Conservation (phyloP, 1,140 invertebrate species). For the Epicauta chinensis region DNA sequence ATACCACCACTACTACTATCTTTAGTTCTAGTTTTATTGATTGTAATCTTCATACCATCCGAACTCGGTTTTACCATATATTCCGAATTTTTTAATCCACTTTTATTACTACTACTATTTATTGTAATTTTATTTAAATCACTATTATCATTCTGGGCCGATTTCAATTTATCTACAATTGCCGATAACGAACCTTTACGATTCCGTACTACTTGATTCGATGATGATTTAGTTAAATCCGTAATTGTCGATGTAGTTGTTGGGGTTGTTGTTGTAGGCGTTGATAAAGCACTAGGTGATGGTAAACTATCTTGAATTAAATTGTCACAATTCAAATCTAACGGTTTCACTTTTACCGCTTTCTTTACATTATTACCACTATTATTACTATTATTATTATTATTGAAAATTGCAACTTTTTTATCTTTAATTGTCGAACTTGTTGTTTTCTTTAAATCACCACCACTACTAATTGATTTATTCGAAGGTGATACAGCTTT, state of each 20-base stretch:
- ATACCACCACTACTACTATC: conserved; percentile 43
- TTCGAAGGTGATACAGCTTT: conserved; percentile 62
- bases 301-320: conserved; percentile 43
- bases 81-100: conserved; percentile 66
- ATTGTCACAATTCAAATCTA: conserved; percentile 50
- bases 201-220: conserved; percentile 51
- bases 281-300: conserved; percentile 44
- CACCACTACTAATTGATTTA: conserved; percentile 45
- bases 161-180: conserved; percentile 80
- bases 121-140: conserved; percentile 18
- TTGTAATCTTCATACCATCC: conserved; percentile 83
- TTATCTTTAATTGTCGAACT: conserved; percentile 58
- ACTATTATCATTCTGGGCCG: conserved; percentile 54
- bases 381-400: conserved; percentile 44
- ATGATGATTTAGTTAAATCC: conserved; percentile 44
- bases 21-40: conserved; percentile 74
- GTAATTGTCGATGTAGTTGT: too few species aligned
- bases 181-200: conserved; percentile 75
- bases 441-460: conserved; percentile 48
- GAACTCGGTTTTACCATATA: conserved; percentile 81
- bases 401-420: conserved; percentile 40
- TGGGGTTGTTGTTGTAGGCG: conserved; percentile 40
- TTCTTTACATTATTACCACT: conserved; percentile 27
- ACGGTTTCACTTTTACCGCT: conserved; percentile 61
- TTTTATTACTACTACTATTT: conserved; percentile 34